Percentiles rank a stretch among this genome's conserved stretches.
Conservation (phyloP, 2,888 invertebrate species). For the Dasysyrphus tricinctus region DNA sequence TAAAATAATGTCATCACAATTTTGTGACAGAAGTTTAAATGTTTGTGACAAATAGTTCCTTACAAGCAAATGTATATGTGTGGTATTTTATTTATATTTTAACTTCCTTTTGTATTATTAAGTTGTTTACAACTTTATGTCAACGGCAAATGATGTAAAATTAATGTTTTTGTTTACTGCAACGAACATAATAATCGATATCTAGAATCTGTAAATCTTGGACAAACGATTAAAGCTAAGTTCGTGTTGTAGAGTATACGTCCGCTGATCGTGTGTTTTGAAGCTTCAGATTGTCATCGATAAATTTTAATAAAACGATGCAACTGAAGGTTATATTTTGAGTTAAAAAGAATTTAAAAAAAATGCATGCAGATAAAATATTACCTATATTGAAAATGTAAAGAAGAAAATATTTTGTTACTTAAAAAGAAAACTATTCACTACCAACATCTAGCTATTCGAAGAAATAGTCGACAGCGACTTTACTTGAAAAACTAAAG, state of each 20-base stretch:
- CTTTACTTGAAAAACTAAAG: too few relatives aligned
- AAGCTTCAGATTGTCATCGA: constrained; percentile 3
- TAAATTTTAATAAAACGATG: constrained; percentile 2
- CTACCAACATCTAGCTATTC: too few relatives aligned
- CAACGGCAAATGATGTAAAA: background rate
- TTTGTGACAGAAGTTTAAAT: background rate
- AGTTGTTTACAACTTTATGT: constrained; percentile 1
- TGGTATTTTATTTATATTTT: too few relatives aligned
- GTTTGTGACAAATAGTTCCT: background rate
- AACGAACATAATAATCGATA: background rate
- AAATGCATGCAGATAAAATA: too few relatives aligned
- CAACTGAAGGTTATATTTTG: background rate
- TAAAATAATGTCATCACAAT: background rate
- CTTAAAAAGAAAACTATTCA: background rate
- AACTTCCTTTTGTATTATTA: constrained; percentile 4
- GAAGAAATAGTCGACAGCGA: too few relatives aligned
- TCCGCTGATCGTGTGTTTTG: background rate
- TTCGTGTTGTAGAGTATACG: background rate
- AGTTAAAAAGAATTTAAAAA: too few relatives aligned
- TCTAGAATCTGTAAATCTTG: background rate
- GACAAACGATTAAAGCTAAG: background rate
- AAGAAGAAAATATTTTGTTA: background rate
- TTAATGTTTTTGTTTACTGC: constrained; percentile 7
- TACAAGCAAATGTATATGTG: background rate
- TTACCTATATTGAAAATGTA: too few relatives aligned